Evolutionary conservation across 2,888 invertebrate species (phyloP).

Genomic region (Tinea pellionella): DNA sequence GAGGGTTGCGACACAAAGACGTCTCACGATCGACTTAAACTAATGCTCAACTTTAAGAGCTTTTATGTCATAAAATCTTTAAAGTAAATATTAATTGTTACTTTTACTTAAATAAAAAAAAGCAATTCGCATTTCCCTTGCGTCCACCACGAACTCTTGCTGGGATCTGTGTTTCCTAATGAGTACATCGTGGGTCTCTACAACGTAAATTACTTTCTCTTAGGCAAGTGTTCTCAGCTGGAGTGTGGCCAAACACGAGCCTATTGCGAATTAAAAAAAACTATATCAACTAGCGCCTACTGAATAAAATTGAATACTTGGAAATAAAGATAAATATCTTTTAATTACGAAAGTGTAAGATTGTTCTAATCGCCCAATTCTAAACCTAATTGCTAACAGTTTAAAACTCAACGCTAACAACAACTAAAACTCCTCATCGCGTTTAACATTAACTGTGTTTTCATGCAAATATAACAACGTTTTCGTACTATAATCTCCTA

Average conservation of each 20-base stretch:
- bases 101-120: too few relatives aligned
- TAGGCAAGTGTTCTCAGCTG: too few relatives aligned
- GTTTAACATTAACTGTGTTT: slow-evolving; percentile 10
- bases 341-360: neutral
- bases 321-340: neutral
- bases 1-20: neutral
- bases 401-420: slow-evolving; percentile 7
- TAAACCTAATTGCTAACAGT: slow-evolving; percentile 9
- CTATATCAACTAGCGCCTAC: too few relatives aligned
- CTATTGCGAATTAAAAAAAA: too few relatives aligned
- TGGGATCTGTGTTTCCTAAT: too few relatives aligned
- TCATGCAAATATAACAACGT: slow-evolving; percentile 13
- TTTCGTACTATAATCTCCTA: slow-evolving; percentile 1
- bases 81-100: too few relatives aligned
- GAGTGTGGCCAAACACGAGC: too few relatives aligned
- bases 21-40: neutral
- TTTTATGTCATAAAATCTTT: neutral
- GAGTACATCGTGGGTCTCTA: too few relatives aligned
- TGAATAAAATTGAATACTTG: too few relatives aligned
- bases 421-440: slow-evolving; percentile 2
- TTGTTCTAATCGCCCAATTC: neutral
- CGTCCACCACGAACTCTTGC: too few relatives aligned
- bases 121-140: too few relatives aligned
- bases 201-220: too few relatives aligned
- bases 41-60: neutral